phyloP scores from a whole-genome alignment of 2,888 invertebrate species.

The Ichneumon xanthorius region DNA sequence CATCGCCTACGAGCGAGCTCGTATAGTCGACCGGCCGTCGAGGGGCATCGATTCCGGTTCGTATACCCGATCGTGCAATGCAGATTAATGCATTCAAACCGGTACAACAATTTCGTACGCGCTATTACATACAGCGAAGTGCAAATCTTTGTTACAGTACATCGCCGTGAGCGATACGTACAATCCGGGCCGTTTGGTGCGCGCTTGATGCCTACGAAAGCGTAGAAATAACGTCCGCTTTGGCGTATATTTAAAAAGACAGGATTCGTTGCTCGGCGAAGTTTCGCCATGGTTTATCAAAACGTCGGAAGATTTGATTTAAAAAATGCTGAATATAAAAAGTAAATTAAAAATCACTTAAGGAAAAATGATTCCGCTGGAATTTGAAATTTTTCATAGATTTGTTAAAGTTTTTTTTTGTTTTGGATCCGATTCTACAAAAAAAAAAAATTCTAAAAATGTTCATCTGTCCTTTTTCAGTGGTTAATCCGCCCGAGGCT shows the following conservation, averaged over 20 bases:
- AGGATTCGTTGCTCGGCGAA: background rate
- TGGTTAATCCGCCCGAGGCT: background rate
- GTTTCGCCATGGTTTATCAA: background rate
- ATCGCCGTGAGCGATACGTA: background rate
- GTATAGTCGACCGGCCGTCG: background rate
- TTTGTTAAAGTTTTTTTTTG: background rate
- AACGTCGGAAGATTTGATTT: background rate
- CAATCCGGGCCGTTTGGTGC: background rate
- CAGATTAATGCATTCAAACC: constrained; percentile 29
- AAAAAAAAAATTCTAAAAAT: background rate
- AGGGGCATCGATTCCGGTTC: constrained; percentile 6
- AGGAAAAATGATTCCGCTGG: background rate
- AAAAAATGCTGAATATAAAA: background rate
- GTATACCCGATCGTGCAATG: constrained; percentile 13
- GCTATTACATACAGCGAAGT: background rate
- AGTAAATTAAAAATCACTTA: background rate
- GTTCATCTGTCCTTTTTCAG: background rate
- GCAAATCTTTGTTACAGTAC: constrained; percentile 17
- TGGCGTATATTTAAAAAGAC: background rate
- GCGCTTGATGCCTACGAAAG: background rate
- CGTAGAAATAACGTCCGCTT: constrained; percentile 10
- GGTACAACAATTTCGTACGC: constrained; percentile 9
- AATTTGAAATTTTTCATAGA: background rate
- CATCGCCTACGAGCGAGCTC: constrained; percentile 43
- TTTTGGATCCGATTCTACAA: background rate